Percentiles rank a stretch among this genome's conserved stretches.
phyloP scores from a whole-genome alignment of 2,888 invertebrate genomes.

The Lycocerus yunnanus region DNA sequence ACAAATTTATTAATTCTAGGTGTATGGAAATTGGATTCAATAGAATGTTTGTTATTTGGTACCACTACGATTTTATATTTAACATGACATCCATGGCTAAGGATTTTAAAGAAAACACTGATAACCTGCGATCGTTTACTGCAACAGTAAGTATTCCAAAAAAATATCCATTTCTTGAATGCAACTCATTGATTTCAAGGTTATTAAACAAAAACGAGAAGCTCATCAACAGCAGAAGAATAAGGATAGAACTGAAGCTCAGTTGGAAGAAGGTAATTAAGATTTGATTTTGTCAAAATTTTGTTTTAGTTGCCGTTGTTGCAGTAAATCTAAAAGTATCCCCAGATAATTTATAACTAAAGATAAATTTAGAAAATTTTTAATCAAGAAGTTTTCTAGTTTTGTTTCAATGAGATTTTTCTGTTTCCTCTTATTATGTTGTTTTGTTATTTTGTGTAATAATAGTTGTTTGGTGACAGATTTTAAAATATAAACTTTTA shows the following conservation, averaged over 20 bases:
- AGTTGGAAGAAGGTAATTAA: conserved; percentile 52
- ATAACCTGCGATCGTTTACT: background rate
- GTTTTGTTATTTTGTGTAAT: no score
- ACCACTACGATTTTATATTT: conserved; percentile 9
- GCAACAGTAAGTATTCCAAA: background rate
- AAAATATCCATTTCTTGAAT: background rate
- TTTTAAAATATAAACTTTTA: background rate
- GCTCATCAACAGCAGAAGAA: background rate
- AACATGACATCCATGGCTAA: background rate
- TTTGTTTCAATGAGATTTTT: no score
- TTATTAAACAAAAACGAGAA: background rate
- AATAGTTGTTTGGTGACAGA: no score
- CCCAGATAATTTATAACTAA: no score
- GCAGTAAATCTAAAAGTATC: no score
- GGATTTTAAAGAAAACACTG: background rate
- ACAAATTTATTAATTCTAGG: conserved; percentile 5
- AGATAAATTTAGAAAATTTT: no score
- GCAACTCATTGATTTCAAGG: background rate
- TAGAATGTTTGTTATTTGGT: conserved; percentile 5
- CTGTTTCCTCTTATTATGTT: no score
- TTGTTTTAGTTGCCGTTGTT: no score
- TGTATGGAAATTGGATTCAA: conserved; percentile 4
- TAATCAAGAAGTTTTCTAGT: no score
- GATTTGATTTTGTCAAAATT: background rate
- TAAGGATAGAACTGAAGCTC: conserved; percentile 43